Percentiles rank a stretch among this genome's conserved stretches.
Conservation (phyloP, 2,113 vertebrate species). For the Ictalurus punctatus region DNA sequence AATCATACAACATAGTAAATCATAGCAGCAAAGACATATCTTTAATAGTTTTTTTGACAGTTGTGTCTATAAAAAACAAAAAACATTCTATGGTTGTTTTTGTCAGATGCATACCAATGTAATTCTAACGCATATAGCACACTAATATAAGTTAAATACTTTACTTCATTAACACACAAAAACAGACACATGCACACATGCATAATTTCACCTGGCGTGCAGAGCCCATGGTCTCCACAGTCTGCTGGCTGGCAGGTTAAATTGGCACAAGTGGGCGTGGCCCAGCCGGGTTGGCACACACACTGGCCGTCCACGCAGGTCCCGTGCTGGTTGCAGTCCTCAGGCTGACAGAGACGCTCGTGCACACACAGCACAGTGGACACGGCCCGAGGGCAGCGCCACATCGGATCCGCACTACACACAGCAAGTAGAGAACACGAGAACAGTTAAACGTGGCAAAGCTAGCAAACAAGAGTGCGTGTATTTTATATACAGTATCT, state of each 20-base stretch:
- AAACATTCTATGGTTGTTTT: background rate
- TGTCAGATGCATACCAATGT: background rate
- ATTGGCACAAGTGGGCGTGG: constrained; percentile 64
- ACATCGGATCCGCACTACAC: constrained; percentile 65
- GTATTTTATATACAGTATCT: no score
- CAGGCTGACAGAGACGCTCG: constrained; percentile 73
- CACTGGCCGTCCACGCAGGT: constrained; percentile 78
- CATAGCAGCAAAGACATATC: background rate
- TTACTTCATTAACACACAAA: background rate
- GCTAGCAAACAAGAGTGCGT: background rate
- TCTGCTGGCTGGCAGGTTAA: constrained; percentile 74
- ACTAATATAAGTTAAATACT: background rate
- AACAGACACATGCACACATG: background rate
- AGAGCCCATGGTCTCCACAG: constrained; percentile 79
- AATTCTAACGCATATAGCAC: background rate
- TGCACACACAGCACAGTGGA: constrained; percentile 89
- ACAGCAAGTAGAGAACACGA: background rate
- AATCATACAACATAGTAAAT: background rate
- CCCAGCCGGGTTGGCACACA: constrained; percentile 76
- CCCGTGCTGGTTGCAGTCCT: constrained; percentile 80
- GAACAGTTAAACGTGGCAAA: background rate
- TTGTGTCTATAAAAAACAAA: no score
- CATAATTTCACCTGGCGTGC: constrained; percentile 73
- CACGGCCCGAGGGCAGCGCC: constrained; percentile 83
- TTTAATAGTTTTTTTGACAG: no score